A percentile compares a stretch with the other conserved stretches of the same genome.
Evolutionary conservation across 53 echinoderm and acorn worm genomes (phyloP).

Genomic region (Luidia sarsii): DNA sequence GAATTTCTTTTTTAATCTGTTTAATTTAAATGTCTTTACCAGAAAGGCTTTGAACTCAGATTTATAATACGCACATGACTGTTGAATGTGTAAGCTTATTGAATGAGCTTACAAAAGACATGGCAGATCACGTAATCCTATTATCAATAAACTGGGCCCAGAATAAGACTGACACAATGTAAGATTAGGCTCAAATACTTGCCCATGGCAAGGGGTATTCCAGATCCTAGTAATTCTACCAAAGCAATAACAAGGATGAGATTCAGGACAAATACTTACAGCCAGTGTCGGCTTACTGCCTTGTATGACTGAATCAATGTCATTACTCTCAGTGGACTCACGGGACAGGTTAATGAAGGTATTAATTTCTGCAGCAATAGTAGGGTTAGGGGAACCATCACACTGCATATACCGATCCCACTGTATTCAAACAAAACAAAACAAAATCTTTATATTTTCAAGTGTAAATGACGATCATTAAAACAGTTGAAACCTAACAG

Average conservation of each 20-base stretch:
- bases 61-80: too few relatives aligned
- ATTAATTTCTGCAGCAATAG: slow-evolving; percentile 91
- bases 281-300: slow-evolving; percentile 78
- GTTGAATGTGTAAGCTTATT: too few relatives aligned
- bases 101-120: too few relatives aligned
- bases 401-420: slow-evolving; percentile 96
- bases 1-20: too few relatives aligned
- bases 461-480: too few relatives aligned
- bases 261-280: slow-evolving; percentile 75
- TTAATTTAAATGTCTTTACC: too few relatives aligned
- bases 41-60: too few relatives aligned
- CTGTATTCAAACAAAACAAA: slow-evolving; percentile 49
- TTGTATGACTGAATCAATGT: slow-evolving; percentile 69
- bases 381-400: slow-evolving; percentile 92
- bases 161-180: not conserved
- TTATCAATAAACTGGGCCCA: not conserved
- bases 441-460: too few relatives aligned
- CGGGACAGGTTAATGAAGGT: slow-evolving; percentile 96
- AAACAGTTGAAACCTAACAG: too few relatives aligned
- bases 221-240: not conserved
- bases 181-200: too few relatives aligned
- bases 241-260: not conserved
- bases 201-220: too few relatives aligned
- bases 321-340: slow-evolving; percentile 72
- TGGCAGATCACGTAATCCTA: too few relatives aligned